Evolutionary conservation across 1,140 invertebrate species (phyloP), one percentile per base, ranked within the genome.

Genomic region (Leucophenga varia): DNA sequence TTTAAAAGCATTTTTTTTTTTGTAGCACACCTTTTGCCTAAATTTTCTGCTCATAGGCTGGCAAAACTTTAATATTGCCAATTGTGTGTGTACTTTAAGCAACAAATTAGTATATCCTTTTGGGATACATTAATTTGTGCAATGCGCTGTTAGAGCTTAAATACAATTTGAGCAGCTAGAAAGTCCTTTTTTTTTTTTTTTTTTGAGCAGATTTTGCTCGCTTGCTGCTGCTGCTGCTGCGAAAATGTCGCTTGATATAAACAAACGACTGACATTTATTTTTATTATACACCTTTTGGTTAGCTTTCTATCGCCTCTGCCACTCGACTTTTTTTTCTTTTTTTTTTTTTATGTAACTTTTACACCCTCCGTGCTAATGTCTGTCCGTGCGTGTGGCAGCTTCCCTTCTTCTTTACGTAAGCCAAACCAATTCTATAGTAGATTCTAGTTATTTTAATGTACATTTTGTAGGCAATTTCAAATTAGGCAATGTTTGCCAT

Each of bases 211-310:
- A n/a, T n/a, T n/a, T n/a, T n/a, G n/a, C n/a, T n/a, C n/a, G n/a
- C n/a, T n/a, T n/a, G n/a, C n/a, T n/a, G n/a, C n/a, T n/a, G n/a
- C n/a, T n/a, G n/a, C n/a, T n/a, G n/a, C n/a, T n/a, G n/a, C n/a
- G n/a, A n/a, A n/a, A n/a, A 63, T 67, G 64, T 67, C 59, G 64
- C 65, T 50, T 72, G 69, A 72, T 72, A 72, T 67, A 72, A 72
- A 72, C 69, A 73, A 72, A 72, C 69, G 69, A 70, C 70, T 55
- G 59, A 72, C 69, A 72, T 72, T 72, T 72, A 63, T 72, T 72
- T 72, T 72, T 72, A 72, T 72, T 72, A 72, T 49, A 65, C 68
- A 71, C 67, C 68, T 72, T 72, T 71, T 57, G 37, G 22, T 25
- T 40, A 14, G 47, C 20, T 36, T n/a, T n/a, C n/a, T n/a, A n/a